Evolutionary conservation across 2,888 invertebrate genomes (phyloP), one percentile per base, ranked within the genome.

Genomic region (Plagodis pulveraria): DNA sequence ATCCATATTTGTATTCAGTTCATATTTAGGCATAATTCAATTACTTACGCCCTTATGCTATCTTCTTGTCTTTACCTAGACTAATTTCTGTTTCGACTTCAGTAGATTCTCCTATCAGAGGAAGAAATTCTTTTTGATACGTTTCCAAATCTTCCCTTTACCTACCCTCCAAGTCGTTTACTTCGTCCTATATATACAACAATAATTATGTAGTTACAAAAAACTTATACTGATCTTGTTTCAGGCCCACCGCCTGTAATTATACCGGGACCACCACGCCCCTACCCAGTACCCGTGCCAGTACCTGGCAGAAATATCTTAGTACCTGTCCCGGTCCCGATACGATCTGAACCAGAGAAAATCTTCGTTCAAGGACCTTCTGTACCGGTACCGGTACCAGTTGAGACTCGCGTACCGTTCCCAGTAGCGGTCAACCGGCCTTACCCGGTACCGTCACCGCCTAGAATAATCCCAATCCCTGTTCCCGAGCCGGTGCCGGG

Each of bases 261-360:
- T 2, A 78, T 89, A 43, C 89, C 88, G 2, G 89, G 90, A 45
- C 88, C 87, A 5, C 78, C 82, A 5, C 85, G 87, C 51, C 88
- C 88, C 1, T 85, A 81, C 69, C 89, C 89, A 5, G 86, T 89
- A 8, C 89, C 84, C 0, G 76, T 89, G 2, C 88, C 89, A 1
- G 78, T 84, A 6, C 87, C 85, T 2, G 81, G 84, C n/a, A 83
- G 80, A 65, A 78, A 68, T 8, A 69, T 86, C 10, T 54, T 80
- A 12, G 70, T 83, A 36, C 76, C 76, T 0, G 65, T 79, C 6
- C 78, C 83, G 0, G 80, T 89, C 0, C 87, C 88, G 0, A 83
- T 85, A 2, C 86, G 80, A 5, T 52, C 68, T 9, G 65, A 71
- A 5, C 77, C 62, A 67, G 77, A 80, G 66, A 85, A 80, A 72